phyloP scores from a whole-genome alignment of 2,113 vertebrate genomes.

The Holacanthus passer region DNA sequence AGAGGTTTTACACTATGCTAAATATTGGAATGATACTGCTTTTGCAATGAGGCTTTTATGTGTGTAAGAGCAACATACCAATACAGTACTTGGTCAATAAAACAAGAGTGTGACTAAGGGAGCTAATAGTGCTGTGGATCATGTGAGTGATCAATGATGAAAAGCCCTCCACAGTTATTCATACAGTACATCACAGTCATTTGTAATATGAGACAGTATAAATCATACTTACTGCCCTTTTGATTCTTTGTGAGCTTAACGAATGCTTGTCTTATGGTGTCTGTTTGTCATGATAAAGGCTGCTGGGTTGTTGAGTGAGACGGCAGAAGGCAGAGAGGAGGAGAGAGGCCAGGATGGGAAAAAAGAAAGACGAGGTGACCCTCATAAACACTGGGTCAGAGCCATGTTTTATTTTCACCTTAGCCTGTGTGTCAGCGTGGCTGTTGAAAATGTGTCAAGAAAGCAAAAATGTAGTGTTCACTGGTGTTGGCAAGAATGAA shows the following conservation, averaged over 20 bases:
- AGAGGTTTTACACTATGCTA: background rate
- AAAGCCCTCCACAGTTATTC: background rate
- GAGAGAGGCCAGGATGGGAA: background rate
- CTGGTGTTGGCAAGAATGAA: no score
- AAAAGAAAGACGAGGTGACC: constrained; percentile 11
- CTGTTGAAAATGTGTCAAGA: constrained; percentile 33
- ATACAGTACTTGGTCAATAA: background rate
- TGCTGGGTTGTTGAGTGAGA: background rate
- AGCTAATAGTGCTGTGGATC: background rate
- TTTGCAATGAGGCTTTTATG: background rate
- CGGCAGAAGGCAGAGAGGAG: background rate
- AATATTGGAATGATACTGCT: background rate
- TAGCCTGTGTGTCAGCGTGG: background rate
- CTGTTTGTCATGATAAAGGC: constrained; percentile 3
- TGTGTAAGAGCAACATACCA: no score
- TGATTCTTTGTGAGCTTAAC: constrained; percentile 14
- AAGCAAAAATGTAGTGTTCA: constrained; percentile 26
- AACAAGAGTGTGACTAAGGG: background rate
- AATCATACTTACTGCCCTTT: background rate
- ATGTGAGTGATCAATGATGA: background rate
- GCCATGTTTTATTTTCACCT: constrained; percentile 2
- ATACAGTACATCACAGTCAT: background rate
- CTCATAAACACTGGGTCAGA: constrained; percentile 10
- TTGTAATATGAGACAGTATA: constrained; percentile 5
- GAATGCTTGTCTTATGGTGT: background rate